Conservation (phyloP, 2,888 invertebrate genomes). For the Enchytraeus crypticus region DNA sequence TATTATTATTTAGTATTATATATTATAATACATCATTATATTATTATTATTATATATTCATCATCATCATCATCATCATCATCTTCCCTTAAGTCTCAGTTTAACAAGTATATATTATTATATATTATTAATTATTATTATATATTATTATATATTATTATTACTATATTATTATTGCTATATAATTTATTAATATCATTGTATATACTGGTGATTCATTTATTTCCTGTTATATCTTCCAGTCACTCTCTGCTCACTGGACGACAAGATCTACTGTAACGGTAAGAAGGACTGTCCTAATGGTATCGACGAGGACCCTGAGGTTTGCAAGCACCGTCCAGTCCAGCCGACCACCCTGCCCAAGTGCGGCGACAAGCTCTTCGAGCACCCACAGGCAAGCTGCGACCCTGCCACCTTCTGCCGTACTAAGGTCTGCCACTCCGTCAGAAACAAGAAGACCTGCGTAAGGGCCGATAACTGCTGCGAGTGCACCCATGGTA, state of each 20-base stretch:
- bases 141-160: no score
- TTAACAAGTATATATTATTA: no score
- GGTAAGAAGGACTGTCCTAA: background rate
- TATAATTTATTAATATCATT: background rate
- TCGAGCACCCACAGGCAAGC: constrained; percentile 1
- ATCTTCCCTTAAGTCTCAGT: no score
- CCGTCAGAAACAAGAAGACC: background rate
- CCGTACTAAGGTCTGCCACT: background rate
- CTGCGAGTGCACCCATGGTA: constrained; percentile 4
- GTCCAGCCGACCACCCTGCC: background rate
- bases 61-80: no score
- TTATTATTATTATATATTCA: no score
- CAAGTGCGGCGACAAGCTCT: background rate
- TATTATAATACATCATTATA: no score
- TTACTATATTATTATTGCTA: no score
- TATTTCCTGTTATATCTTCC: background rate
- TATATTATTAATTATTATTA: no score
- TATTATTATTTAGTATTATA: no score
- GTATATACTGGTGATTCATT: background rate
- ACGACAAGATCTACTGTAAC: background rate
- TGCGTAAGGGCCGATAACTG: background rate
- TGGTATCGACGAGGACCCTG: constrained; percentile 2
- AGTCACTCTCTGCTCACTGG: constrained; percentile 2
- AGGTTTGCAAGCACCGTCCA: constrained; percentile 1
- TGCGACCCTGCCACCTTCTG: background rate